Evolutionary conservation across 2,797 vertebrate species (phyloP).

Genomic region (Pipistrellus pygmaeus): DNA sequence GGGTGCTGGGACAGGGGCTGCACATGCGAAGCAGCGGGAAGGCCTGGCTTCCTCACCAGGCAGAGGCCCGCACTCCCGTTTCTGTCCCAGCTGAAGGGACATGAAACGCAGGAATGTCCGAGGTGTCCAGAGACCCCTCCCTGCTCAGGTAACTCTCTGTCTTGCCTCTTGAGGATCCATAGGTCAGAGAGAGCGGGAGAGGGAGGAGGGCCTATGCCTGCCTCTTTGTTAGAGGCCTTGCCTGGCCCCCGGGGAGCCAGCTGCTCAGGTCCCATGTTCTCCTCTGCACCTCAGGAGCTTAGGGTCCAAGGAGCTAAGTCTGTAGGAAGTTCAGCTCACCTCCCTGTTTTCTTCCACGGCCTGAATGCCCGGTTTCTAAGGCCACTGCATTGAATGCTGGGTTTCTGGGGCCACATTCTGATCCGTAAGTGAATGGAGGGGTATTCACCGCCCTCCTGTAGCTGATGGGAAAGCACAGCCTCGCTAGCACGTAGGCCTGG

Average conservation of each 20-base stretch:
- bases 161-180: neutral
- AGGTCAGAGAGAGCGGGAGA: neutral
- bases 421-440: neutral
- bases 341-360: neutral
- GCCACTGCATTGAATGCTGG: too few species aligned
- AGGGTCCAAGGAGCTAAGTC: neutral
- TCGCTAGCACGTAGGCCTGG: neutral
- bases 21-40: neutral
- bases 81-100: too few species aligned
- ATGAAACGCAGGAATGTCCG: neutral
- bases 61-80: rapidly evolving
- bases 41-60: neutral
- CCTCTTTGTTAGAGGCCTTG: neutral
- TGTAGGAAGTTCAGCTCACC: neutral
- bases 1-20: rapidly evolving
- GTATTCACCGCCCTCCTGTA: neutral
- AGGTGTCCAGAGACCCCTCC: neutral
- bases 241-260: neutral
- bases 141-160: neutral
- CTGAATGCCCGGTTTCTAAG: neutral
- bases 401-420: neutral
- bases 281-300: neutral
- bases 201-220: neutral
- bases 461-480: neutral
- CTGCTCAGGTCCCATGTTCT: neutral